Evolutionary conservation across 2,797 vertebrate genomes (phyloP).

Genomic region (Leptatherina wallacei): DNA sequence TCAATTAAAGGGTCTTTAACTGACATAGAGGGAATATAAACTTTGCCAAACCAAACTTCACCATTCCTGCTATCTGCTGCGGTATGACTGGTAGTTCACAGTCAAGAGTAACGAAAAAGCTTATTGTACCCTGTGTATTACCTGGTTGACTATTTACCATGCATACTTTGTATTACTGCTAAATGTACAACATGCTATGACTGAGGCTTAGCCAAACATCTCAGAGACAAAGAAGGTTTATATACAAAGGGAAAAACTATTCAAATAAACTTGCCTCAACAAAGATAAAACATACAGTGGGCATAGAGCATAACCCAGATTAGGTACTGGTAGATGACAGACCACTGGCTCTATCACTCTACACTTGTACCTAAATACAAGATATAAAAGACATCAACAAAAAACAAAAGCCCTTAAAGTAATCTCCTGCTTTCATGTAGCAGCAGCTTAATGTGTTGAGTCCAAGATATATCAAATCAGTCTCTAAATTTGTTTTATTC

Average conservation of each 20-base stretch:
- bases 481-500: background rate
- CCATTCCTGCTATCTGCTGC: background rate
- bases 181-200: conserved; percentile 7
- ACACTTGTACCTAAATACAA: conserved; percentile 20
- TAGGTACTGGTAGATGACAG: background rate
- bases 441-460: conserved; percentile 18
- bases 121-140: background rate
- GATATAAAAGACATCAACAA: conserved; percentile 9
- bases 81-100: conserved; percentile 12
- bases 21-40: conserved; percentile 5
- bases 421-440: background rate
- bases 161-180: conserved; percentile 12
- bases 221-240: conserved; percentile 2
- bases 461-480: background rate
- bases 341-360: conserved; percentile 2
- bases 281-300: conserved; percentile 11
- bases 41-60: background rate
- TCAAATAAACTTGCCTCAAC: background rate
- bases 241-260: conserved; percentile 9
- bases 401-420: background rate
- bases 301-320: conserved; percentile 2
- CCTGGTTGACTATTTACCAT: conserved; percentile 16
- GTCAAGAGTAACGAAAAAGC: conserved; percentile 8
- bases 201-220: background rate
- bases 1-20: background rate